Evolutionary conservation across 2,113 vertebrate species (phyloP), one percentile per base, ranked within the genome.

Genomic region (Zosterops pallidus): DNA sequence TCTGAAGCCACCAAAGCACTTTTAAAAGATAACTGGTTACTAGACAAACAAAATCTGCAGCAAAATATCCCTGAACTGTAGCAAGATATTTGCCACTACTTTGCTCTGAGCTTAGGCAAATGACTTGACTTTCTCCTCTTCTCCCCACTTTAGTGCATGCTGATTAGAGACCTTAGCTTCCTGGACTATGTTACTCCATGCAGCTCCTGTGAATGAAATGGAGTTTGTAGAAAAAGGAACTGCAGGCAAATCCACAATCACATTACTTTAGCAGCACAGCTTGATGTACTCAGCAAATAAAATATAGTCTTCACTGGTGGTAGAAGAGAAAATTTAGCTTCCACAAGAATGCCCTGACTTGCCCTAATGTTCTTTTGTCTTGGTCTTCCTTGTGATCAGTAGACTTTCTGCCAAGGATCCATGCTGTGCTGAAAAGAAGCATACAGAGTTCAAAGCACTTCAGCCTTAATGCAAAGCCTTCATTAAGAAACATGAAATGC

Each of bases 401-500:
- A 67, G 53, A 82, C 59, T 29, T 59, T 47, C 35, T 9, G 9
- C 50, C 50, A 83, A 84, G n/a, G 25, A 39, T 70, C 41, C 95
- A 76, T n/a, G 89, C 96, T 86, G 83, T 85, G 94, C 82, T 92
- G 87, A 94, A 95, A 86, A 75, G 74, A 95, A 92, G 65, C 83
- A 62, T 20, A 76, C n/a, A 64, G 93, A 93, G 85, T 89, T 95
- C 92, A 95, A 95, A 97, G 87, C 41, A 88, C 65, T 93, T 91
- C 71, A 75, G 71, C 64, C 91, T 95, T 86, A 85, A 94, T 94
- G 79, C 79, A 96, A 95, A 96, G 46, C 55, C 44, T 47, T 97
- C 64, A 87, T 96, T 97, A 97, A 96, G 64, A 96, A 92, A 93
- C 70, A 93, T 65, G 83, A 97, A 96, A 85, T 89, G 82, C 86